Base-by-base conservation (phyloP, 1,140 invertebrate species). In the Zaprionus gabonicus region DNA sequence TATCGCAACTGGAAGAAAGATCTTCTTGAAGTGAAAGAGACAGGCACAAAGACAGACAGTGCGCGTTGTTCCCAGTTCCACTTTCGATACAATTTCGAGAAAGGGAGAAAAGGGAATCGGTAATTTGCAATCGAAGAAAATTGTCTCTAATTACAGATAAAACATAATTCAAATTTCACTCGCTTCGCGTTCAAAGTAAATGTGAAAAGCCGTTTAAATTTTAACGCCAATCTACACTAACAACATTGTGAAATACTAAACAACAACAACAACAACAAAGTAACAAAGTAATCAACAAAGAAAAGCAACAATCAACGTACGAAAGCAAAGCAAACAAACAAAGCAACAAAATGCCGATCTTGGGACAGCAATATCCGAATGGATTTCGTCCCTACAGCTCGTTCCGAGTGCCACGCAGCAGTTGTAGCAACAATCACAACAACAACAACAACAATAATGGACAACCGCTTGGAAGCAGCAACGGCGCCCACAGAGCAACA, bases 301-400 rank as follows among this genome's bases (percentile, higher is more conserved):
- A 66, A 1, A 49, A 41, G 34, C 46, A 51, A 69, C 28, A 53
- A 49, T 46, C 28, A 51, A 69, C 28, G 62, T 76, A 25, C 41
- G 65, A 78, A 68, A 91, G 68, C 76, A 10, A 31, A 31, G 31
- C 9, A 34, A 10, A 34, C 3, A 10, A 34, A 34, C 31, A 34
- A 34, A 34, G 31, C 68, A 73, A 81, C 69, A 91, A 92, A 93
- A 93, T 93, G 92, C 90, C 92, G 60, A 82, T 92, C 68, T 82
- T 91, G 36, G 91, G 92, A 76, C 88, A 92, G 78, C 91, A 92
- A 66, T 88, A 91, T 51, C 80, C 83, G 38, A 88, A 81, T 56
- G 83, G 85, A 64, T 88, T 84, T 63, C 78, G 92, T 75, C 92
- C 92, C 25, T 93, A 93, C 23, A 93, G 92, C 80, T 93, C 92